Base-by-base conservation (phyloP, 23 tunicate species). In the Ciona savignyi region DNA sequence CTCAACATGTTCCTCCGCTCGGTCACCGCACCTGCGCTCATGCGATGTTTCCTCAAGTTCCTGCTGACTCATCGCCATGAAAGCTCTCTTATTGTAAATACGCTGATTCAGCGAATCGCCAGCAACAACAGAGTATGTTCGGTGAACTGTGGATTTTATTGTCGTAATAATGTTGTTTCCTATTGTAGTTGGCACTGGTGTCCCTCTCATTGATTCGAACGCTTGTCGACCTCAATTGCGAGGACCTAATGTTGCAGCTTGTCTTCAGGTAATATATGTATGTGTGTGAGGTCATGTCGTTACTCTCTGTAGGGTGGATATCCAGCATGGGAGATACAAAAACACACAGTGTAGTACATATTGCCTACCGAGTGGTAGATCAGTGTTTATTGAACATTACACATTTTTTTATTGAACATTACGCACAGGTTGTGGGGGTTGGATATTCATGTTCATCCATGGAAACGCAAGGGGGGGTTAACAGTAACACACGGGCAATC, bases 221-320 rank as follows among this genome's bases (percentile, higher is more conserved):
- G 11, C 75, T 94, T 42, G 79, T 88, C 2, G 88, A 87, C 60
- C 35, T 94, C 11, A 83, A 94, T 71, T 94, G 99, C 68, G 99
- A 94, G 65, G 99, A 94, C 71, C 72, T 94, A 20, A 83, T 94
- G 90, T 72, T 94, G 56, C 99, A 94, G 27, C 49, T 94, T 23
- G 85, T 94, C n/a, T 94, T 94, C 73, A 78, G 95, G 85, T 89
- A 28, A 60, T n/a, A n/a, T 49, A 11, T 49, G 61, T 49, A 20
- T 49, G 15, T 49, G 61, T 49, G 20, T 49, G 61, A 49, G 15
- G 61, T 20, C 20, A 49, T n/a, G n/a, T n/a, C n/a, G n/a, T n/a
- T n/a, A n/a, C n/a, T n/a, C n/a, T n/a, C n/a, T n/a, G n/a, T n/a
- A n/a, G n/a, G n/a, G n/a, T n/a, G n/a, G n/a, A n/a, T n/a, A n/a